Conservation (phyloP, 2,888 invertebrate genomes). For the Argynnis bischoffii region DNA sequence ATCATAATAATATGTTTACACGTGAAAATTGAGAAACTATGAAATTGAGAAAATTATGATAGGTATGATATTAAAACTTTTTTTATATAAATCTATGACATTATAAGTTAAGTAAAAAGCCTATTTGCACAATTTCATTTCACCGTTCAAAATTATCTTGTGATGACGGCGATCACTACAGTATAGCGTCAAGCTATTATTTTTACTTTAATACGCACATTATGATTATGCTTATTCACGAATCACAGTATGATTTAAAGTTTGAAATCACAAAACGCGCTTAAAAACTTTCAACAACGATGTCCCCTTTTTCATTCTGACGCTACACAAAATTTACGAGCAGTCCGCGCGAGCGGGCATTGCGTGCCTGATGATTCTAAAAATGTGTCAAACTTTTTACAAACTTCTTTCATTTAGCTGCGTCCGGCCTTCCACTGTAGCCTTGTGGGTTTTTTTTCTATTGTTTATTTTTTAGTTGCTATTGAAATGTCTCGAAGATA, state of each 20-base stretch:
- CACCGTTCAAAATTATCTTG: slow-evolving; percentile 3
- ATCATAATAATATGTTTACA: too few relatives aligned
- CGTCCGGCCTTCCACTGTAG: slow-evolving; percentile 75
- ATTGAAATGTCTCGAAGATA: slow-evolving; percentile 72
- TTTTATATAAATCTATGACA: too few relatives aligned
- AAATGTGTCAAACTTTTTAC: slow-evolving; percentile 82
- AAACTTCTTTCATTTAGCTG: slow-evolving; percentile 79
- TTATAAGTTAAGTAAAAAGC: too few relatives aligned
- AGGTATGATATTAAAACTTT: too few relatives aligned
- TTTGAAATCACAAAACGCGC: slow-evolving; percentile 65
- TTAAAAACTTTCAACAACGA: slow-evolving; percentile 78
- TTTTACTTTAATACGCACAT: slow-evolving; percentile 40
- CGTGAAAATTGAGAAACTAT: too few relatives aligned
- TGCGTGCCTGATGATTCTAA: slow-evolving; percentile 81
- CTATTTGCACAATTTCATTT: background rate
- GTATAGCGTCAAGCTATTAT: slow-evolving; percentile 31
- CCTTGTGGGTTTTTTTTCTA: slow-evolving; percentile 72
- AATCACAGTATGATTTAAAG: slow-evolving; percentile 56
- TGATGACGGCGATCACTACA: background rate
- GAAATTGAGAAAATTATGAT: too few relatives aligned
- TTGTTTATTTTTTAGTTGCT: slow-evolving; percentile 78
- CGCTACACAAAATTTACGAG: slow-evolving; percentile 79
- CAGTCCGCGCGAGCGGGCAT: slow-evolving; percentile 70
- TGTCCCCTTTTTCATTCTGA: slow-evolving; percentile 80
- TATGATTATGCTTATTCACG: slow-evolving; percentile 58